These are phyloP conservation scores for Stictocephala bisonia DNA, from an alignment of 2,888 invertebrate species.

Conservation along the genomic window DNA sequence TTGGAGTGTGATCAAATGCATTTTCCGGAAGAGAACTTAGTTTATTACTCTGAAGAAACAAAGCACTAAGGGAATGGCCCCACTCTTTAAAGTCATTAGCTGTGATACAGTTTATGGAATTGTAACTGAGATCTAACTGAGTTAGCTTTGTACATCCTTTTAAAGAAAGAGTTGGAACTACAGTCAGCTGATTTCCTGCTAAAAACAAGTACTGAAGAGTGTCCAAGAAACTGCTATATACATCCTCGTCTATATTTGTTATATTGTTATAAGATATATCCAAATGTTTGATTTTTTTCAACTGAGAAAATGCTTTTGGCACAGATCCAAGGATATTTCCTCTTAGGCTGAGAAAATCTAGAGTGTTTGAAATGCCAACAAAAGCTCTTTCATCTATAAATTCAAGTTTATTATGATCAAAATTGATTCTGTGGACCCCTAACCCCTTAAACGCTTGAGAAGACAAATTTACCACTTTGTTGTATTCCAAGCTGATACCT, in stretches of 20 bases:
- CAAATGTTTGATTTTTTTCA: slow-evolving; percentile 79
- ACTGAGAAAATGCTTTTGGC: slow-evolving; percentile 76
- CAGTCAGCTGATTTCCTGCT: slow-evolving; percentile 82
- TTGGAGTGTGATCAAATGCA: slow-evolving; percentile 78
- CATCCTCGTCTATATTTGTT: slow-evolving; percentile 71
- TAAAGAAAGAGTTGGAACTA: slow-evolving; percentile 77
- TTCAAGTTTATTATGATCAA: slow-evolving; percentile 74
- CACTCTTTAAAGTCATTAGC: slow-evolving; percentile 78
- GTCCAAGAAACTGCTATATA: slow-evolving; percentile 67
- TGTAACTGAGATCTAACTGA: slow-evolving; percentile 89
- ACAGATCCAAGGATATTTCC: slow-evolving; percentile 79
- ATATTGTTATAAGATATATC: slow-evolving; percentile 85
- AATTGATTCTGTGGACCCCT: slow-evolving; percentile 79
- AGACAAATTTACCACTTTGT: slow-evolving; percentile 63
- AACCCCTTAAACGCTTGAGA: slow-evolving; percentile 65
- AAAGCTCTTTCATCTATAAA: slow-evolving; percentile 74
- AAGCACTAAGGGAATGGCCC: slow-evolving; percentile 82
- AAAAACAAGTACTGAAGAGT: slow-evolving; percentile 71
- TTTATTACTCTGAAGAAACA: slow-evolving; percentile 85
- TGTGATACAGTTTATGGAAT: slow-evolving; percentile 75
- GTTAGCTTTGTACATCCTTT: slow-evolving; percentile 79
- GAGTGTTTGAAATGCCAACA: slow-evolving; percentile 75
- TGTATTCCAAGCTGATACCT: slow-evolving; percentile 65
- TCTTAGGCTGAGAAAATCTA: slow-evolving; percentile 86
- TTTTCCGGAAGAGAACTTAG: slow-evolving; percentile 75